phyloP scores from a whole-genome alignment of 2,113 vertebrate species.

The Gnathonemus echidnorhynchus region DNA sequence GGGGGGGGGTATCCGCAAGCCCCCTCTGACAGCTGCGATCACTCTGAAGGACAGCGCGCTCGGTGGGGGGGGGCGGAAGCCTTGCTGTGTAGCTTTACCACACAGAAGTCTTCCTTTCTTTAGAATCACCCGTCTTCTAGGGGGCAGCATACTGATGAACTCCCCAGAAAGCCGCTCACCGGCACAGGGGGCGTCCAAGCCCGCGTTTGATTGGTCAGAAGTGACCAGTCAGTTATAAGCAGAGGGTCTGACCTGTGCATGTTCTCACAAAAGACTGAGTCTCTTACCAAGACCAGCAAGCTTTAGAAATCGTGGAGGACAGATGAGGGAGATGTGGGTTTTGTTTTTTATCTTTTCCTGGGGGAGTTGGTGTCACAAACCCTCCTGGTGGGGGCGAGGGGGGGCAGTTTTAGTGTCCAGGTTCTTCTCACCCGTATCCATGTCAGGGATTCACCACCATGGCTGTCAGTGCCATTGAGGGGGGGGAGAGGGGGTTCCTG shows the following conservation, averaged over 20 bases:
- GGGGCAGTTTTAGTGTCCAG: not conserved
- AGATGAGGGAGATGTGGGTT: not conserved
- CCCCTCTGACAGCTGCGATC: conserved; percentile 55
- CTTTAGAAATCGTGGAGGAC: not conserved
- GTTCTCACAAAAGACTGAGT: not conserved
- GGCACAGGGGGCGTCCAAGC: not conserved
- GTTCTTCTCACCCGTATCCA: conserved; percentile 41
- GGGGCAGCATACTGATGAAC: not conserved
- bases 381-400: not conserved
- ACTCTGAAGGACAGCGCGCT: conserved; percentile 39
- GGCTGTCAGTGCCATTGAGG: conserved; percentile 18
- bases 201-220: not conserved
- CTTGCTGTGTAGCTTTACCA: conserved; percentile 29
- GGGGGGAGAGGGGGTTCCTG: conserved; percentile 43
- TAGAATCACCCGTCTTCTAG: not conserved
- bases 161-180: not conserved
- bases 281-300: not conserved
- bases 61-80: conserved; percentile 43
- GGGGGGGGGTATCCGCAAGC: conserved; percentile 42
- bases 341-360: not conserved
- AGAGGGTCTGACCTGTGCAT: not conserved
- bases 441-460: conserved; percentile 29
- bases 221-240: not conserved
- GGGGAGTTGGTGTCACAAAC: not conserved
- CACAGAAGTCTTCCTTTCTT: not conserved